Conservation (phyloP, 1,140 invertebrate species). For the Tetragonula clypearis region DNA sequence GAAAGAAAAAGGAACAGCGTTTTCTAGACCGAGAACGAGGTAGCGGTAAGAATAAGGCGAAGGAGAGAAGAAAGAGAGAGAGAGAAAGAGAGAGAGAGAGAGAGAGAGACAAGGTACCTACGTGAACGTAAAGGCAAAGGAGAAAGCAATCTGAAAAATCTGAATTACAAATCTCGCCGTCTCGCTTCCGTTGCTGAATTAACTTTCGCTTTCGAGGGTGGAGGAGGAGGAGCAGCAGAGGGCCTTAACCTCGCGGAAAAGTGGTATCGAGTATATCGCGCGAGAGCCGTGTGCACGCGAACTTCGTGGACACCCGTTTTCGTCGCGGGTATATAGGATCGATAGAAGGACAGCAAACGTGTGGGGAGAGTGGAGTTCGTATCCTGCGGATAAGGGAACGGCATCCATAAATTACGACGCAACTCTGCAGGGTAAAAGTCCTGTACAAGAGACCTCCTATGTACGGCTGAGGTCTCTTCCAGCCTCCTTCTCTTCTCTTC, state of each 20-base stretch:
- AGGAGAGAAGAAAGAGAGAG: not conserved
- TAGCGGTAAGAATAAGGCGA: not conserved
- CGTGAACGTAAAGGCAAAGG: not conserved
- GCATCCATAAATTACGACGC: slow-evolving; percentile 81
- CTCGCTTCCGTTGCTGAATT: slow-evolving; percentile 33
- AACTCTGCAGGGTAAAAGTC: slow-evolving; percentile 81
- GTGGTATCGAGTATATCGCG: not conserved
- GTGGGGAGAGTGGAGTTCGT: slow-evolving; percentile 79
- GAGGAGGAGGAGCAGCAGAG: accelerated
- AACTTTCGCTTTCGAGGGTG: slow-evolving; percentile 39
- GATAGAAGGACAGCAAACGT: slow-evolving; percentile 80
- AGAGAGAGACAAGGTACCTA: not conserved
- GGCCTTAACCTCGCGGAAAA: not conserved
- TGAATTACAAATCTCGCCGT: slow-evolving; percentile 48
- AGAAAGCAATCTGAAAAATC: slow-evolving; percentile 49
- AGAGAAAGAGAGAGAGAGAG: not conserved
- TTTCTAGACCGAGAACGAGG: not conserved
- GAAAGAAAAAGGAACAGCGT: slow-evolving; percentile 8
- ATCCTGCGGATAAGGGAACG: slow-evolving; percentile 82
- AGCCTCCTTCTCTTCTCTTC: slow-evolving; percentile 48
- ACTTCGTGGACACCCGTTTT: slow-evolving; percentile 75
- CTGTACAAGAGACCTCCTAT: slow-evolving; percentile 78
- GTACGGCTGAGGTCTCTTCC: slow-evolving; percentile 69
- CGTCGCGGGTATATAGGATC: slow-evolving; percentile 77
- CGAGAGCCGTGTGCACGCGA: no score